These are phyloP conservation scores for Pectinophora gossypiella DNA, from an alignment of 1,140 invertebrate genomes.

Conservation along the genomic window DNA sequence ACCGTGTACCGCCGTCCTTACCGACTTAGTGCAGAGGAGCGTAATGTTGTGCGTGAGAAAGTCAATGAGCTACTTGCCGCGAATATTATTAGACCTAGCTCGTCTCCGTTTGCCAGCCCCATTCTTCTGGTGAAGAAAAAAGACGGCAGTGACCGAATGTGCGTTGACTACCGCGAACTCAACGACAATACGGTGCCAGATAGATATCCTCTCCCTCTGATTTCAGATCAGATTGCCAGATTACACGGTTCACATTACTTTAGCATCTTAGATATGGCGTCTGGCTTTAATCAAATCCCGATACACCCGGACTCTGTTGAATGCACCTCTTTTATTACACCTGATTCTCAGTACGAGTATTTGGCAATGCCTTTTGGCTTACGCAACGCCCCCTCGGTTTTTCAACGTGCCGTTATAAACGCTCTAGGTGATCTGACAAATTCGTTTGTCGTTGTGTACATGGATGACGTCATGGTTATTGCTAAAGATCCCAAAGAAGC, in stretches of 20 bases:
- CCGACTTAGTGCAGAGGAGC: neutral
- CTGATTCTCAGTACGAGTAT: neutral
- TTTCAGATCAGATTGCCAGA: neutral
- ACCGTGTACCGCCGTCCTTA: neutral
- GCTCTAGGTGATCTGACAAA: neutral
- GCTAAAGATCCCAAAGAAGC: neutral
- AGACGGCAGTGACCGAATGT: neutral
- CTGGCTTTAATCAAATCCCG: neutral
- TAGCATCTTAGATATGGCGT: neutral
- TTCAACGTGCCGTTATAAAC: neutral
- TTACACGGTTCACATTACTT: neutral
- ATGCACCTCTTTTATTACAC: neutral
- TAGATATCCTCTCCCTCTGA: neutral
- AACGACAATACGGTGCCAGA: neutral
- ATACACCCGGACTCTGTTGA: neutral
- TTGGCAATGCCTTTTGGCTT: neutral
- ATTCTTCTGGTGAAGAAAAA: neutral
- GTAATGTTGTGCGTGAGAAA: neutral
- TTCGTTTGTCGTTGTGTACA: neutral
- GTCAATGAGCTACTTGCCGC: neutral
- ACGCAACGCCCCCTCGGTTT: neutral
- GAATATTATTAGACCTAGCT: neutral
- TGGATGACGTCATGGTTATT: neutral
- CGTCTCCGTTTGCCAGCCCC: neutral
- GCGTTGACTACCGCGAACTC: neutral